Percentiles rank a stretch among this genome's conserved stretches.
Conservation (phyloP, 2,113 vertebrate species). For the Zosterops lateralis region DNA sequence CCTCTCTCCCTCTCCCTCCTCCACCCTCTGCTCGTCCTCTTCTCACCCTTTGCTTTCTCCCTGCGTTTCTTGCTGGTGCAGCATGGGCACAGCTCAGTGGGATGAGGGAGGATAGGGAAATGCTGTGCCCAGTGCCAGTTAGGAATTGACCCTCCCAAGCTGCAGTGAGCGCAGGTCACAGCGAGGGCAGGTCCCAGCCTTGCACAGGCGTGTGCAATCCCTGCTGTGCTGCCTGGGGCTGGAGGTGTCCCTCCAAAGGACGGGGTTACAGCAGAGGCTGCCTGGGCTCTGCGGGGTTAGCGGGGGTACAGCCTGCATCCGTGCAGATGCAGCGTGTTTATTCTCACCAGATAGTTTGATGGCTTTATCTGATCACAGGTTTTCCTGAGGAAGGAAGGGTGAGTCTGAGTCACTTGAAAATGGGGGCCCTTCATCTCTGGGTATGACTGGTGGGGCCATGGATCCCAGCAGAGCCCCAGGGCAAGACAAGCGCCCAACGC, state of each 20-base stretch:
- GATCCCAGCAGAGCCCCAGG: background rate
- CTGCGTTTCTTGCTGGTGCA: background rate
- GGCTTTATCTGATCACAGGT: conserved; percentile 76
- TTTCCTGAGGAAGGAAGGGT: conserved; percentile 83
- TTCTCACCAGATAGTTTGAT: conserved; percentile 65
- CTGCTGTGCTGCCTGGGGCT: background rate
- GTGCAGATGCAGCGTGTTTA: conserved; percentile 65
- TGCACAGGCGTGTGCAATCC: fast-evolving
- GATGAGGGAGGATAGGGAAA: background rate
- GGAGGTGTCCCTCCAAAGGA: background rate
- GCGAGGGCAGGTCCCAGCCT: background rate
- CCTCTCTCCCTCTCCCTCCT: background rate
- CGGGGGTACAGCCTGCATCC: conserved; percentile 55
- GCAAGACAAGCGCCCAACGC: fast-evolving
- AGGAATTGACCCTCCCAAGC: background rate
- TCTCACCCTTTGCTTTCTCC: background rate
- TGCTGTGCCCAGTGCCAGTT: background rate
- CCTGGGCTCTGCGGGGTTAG: conserved; percentile 10
- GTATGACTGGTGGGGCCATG: conserved; percentile 29
- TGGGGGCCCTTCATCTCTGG: conserved; percentile 63
- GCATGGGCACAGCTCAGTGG: background rate
- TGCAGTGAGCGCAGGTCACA: background rate
- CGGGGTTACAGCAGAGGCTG: background rate
- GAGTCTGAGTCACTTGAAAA: conserved; percentile 67
- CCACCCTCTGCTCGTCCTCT: background rate